Percentiles rank a stretch among this genome's conserved stretches.
phyloP scores from a whole-genome alignment of 2,797 vertebrate species.

The Enteromius viviparus region DNA sequence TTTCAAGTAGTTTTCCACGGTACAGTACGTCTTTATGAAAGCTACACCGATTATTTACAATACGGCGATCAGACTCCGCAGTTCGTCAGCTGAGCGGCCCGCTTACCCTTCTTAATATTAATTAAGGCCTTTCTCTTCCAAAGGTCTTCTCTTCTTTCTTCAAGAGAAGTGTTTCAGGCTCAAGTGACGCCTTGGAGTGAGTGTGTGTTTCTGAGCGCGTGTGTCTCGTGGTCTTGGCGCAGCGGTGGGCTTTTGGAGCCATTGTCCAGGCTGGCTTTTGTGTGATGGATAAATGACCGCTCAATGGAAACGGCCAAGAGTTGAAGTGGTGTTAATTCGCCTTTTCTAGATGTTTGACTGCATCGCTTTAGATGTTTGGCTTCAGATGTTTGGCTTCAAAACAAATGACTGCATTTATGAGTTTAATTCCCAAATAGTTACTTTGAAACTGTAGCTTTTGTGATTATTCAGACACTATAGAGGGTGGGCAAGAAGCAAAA shows the following conservation, averaged over 20 bases:
- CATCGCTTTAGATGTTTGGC: background rate
- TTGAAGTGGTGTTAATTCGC: background rate
- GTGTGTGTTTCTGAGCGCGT: slow-evolving; percentile 40
- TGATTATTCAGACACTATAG: background rate
- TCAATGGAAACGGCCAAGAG: slow-evolving; percentile 38
- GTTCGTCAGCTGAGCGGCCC: slow-evolving; percentile 56
- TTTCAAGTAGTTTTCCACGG: slow-evolving; percentile 56
- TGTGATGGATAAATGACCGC: slow-evolving; percentile 39
- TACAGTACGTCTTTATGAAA: slow-evolving; percentile 47
- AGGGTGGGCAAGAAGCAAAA: background rate
- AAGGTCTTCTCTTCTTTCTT: slow-evolving; percentile 50
- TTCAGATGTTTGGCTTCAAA: too few species aligned
- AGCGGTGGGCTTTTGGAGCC: slow-evolving; percentile 37
- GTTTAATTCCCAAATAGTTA: background rate
- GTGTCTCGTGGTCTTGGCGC: slow-evolving; percentile 21
- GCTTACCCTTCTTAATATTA: slow-evolving; percentile 61
- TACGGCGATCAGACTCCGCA: slow-evolving; percentile 30
- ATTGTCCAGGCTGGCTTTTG: slow-evolving; percentile 48
- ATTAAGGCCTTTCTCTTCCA: slow-evolving; percentile 57
- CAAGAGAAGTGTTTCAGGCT: slow-evolving; percentile 54
- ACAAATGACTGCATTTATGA: background rate
- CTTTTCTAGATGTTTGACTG: background rate
- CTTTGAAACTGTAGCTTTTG: background rate
- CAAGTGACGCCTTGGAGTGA: slow-evolving; percentile 49
- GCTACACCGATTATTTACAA: slow-evolving; percentile 54